These are phyloP conservation scores for Rhyacophila evoluta DNA, from an alignment of 2,888 invertebrate species.

Conservation along the genomic window DNA sequence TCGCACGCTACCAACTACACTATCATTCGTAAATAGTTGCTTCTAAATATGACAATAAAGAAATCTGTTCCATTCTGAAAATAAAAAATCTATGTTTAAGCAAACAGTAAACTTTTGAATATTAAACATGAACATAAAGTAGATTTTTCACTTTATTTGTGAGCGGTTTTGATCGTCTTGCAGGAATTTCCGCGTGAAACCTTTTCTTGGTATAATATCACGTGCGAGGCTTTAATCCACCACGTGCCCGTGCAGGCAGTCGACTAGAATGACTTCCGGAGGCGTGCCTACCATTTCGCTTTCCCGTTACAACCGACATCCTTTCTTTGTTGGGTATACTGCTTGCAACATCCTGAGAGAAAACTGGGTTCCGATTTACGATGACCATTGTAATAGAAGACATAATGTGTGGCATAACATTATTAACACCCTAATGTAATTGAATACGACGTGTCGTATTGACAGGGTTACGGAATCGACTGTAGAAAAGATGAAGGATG, in stretches of 20 bases:
- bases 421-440: neutral
- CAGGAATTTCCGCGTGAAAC: neutral
- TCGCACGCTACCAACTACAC: too few relatives aligned
- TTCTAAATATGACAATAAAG: too few relatives aligned
- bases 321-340: neutral
- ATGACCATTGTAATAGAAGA: neutral
- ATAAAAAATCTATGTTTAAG: too few relatives aligned
- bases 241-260: slow-evolving; percentile 14
- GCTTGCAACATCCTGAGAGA: neutral
- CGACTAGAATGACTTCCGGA: slow-evolving; percentile 13
- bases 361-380: neutral
- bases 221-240: slow-evolving; percentile 19
- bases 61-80: too few relatives aligned
- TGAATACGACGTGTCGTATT: too few relatives aligned
- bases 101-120: too few relatives aligned
- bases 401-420: neutral
- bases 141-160: neutral
- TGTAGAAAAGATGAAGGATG: too few relatives aligned
- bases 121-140: neutral
- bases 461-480: too few relatives aligned
- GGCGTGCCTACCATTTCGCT: slow-evolving; percentile 2
- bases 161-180: neutral
- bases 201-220: neutral
- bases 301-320: slow-evolving; percentile 17
- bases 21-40: too few relatives aligned